Evolutionary conservation across 2,113 vertebrate genomes (phyloP).

Genomic region (Neogale vison): DNA sequence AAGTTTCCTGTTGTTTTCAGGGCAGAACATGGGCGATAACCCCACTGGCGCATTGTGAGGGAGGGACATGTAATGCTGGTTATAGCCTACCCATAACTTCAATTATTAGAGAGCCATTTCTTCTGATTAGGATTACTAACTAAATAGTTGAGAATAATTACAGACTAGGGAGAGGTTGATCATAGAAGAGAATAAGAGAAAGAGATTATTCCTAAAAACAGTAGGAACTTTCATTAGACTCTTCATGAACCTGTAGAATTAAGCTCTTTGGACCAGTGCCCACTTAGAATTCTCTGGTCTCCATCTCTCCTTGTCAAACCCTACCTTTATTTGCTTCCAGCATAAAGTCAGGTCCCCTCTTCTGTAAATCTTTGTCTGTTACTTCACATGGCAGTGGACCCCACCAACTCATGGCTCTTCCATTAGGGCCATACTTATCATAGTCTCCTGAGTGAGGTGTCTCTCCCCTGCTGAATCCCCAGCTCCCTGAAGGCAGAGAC

Average conservation of each 20-base stretch:
- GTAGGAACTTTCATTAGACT: not conserved
- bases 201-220: not conserved
- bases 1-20: not conserved
- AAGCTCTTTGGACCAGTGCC: not conserved
- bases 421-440: not conserved
- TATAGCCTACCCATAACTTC: not conserved
- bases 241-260: not conserved
- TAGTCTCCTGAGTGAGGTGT: not conserved
- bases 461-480: not conserved
- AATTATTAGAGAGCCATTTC: not conserved
- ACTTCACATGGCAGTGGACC: too few relatives aligned
- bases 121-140: not conserved
- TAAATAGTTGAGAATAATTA: not conserved
- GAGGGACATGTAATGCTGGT: not conserved
- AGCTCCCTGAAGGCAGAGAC: not conserved
- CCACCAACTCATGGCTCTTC: not conserved
- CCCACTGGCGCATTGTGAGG: fast-evolving
- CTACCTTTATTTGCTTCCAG: not conserved
- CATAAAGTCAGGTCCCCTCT: not conserved
- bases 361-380: not conserved
- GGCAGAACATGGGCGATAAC: not conserved
- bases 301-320: not conserved
- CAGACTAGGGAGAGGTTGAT: not conserved
- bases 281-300: not conserved
- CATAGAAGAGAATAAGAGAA: not conserved